phyloP scores from a whole-genome alignment of 2,113 vertebrate genomes.

The Lepisosteus osseus region DNA sequence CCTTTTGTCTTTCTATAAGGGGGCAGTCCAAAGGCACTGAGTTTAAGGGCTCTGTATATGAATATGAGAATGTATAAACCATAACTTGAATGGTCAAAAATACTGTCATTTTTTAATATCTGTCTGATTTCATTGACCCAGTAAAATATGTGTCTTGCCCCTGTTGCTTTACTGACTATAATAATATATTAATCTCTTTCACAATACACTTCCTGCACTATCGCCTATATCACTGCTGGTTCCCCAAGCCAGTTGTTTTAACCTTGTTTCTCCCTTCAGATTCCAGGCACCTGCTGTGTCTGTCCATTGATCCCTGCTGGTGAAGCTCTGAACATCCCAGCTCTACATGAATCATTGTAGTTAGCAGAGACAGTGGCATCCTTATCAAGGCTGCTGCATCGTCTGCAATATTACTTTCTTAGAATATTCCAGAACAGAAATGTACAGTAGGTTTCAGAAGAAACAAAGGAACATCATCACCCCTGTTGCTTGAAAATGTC shows the following conservation, averaged over 20 bases:
- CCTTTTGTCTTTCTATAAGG: too few species aligned
- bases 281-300: conserved; percentile 32
- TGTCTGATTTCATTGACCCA: not conserved
- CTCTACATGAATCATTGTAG: conserved; percentile 39
- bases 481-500: too few species aligned
- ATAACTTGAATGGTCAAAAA: not conserved
- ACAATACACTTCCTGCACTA: not conserved
- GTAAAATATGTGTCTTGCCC: not conserved
- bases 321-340: conserved; percentile 51
- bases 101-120: not conserved
- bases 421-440: not conserved
- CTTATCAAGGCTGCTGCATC: conserved; percentile 37
- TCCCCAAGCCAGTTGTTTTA: conserved; percentile 32
- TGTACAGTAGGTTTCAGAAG: not conserved
- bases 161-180: not conserved
- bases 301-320: conserved; percentile 31
- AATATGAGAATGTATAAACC: too few species aligned
- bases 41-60: too few species aligned
- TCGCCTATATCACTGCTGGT: not conserved
- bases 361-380: conserved; percentile 47
- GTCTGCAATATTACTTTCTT: not conserved
- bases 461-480: not conserved
- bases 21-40: too few species aligned
- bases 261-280: conserved; percentile 53
- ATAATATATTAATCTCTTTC: not conserved